Evolutionary conservation across 2,113 vertebrate genomes (phyloP), one percentile per base, ranked within the genome.

Genomic region (Dendropsophus ebraccatus): DNA sequence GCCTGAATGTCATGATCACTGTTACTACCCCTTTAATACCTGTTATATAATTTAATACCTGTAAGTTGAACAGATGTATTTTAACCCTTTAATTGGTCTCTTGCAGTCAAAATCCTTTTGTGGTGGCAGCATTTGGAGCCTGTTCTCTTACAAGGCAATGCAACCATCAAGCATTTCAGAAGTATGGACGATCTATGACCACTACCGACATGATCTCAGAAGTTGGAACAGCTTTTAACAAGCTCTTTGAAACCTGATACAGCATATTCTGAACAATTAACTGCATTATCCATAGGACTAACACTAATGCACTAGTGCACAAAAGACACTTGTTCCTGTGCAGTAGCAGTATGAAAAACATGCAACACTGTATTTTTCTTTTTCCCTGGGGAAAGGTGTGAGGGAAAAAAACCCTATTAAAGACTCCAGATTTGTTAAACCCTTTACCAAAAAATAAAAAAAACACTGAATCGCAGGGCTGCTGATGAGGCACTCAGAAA

Each of bases 131-230:
- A 0, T 95, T 96, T 23, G 98, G 97, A 1, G 98, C 98, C 4
- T 97, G 97, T 62, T 90, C 95, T 0, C 96, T 99, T 0, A 99
- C 97, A 0, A 93, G 97, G 85, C 96, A 98, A 88, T 97, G 96
- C 81, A 97, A 96, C 94, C 93, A 87, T 79, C 97, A 98, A 89
- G 98, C 97, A 79, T 99, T 99, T 90, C 95, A 96, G 88, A 96
- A 92, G 89, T 92, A 96, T 0, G 96, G 97, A 88, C 95, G 98
- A 21, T 94, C 97, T 87, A 97, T 96, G 91, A 98, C 96, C 82
- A 96, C 98, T 80, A 93, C 95, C 0, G 96, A 99, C 92, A 99
- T 99, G 97, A 94, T 99, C 88, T 92, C 95, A 58, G 97, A 99
- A 93, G 93, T 99, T 2, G 95, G 97, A 74, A 89, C 94, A 0